These are phyloP conservation scores for Luscinia megarhynchos DNA, from an alignment of 2,797 vertebrate species.

Conservation along the genomic window DNA sequence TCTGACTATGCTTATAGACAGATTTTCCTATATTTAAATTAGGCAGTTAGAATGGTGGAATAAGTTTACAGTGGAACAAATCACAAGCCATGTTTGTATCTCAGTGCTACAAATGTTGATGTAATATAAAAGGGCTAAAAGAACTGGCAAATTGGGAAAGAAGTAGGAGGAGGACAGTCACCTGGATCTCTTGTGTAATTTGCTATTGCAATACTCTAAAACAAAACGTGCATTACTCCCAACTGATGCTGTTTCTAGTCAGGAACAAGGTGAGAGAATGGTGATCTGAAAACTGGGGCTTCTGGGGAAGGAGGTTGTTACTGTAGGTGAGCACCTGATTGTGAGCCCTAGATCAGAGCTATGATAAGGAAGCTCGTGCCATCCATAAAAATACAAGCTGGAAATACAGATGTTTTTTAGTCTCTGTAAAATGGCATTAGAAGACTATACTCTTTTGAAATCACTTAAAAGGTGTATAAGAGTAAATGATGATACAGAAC, in stretches of 20 bases:
- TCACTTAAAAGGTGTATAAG: background rate
- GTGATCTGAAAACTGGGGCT: background rate
- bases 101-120: background rate
- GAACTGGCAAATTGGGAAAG: background rate
- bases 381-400: background rate
- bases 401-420: background rate
- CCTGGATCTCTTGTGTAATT: background rate
- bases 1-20: background rate
- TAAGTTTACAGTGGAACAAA: background rate
- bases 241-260: background rate
- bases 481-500: background rate
- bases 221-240: background rate
- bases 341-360: background rate
- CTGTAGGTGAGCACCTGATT: background rate
- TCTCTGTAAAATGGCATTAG: background rate
- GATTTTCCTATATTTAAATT: background rate
- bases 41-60: background rate
- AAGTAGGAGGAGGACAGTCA: background rate
- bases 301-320: background rate
- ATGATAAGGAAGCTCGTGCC: background rate
- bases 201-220: background rate
- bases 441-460: background rate
- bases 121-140: background rate
- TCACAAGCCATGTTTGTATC: background rate
- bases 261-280: background rate